phyloP scores from a whole-genome alignment of 1,140 invertebrate species.

The Drosophila tropicalis region DNA sequence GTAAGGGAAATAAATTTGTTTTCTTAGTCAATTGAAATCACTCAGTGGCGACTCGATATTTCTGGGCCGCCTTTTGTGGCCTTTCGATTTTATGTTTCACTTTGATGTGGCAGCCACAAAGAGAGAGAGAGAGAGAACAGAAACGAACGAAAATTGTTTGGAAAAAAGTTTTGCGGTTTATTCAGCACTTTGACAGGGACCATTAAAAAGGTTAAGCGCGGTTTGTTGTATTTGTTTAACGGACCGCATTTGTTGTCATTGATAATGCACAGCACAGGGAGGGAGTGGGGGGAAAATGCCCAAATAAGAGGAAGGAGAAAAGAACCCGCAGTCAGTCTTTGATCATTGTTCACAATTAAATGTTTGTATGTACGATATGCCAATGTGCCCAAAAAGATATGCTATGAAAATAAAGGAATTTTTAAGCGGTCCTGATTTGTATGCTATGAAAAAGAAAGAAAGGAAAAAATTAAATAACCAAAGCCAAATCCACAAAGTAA shows the following conservation, averaged over 20 bases:
- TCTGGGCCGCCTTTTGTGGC: constrained; percentile 57
- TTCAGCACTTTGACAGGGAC: constrained; percentile 42
- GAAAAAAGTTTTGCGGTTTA: constrained; percentile 65
- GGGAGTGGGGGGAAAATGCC: background rate
- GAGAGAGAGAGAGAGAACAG: background rate
- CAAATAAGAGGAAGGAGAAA: background rate
- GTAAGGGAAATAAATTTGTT: constrained; percentile 63
- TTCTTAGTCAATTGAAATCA: constrained; percentile 82
- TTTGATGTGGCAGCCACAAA: constrained; percentile 11
- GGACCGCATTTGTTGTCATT: constrained; percentile 52
- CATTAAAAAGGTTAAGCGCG: constrained; percentile 65
- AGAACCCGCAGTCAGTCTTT: constrained; percentile 1
- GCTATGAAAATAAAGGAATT: constrained; percentile 2
- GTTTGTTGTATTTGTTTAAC: constrained; percentile 53
- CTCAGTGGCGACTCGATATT: constrained; percentile 62
- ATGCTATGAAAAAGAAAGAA: background rate
- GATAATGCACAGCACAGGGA: constrained; percentile 19
- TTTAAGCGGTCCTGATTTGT: background rate
- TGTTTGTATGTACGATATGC: background rate
- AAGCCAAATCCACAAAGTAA: background rate
- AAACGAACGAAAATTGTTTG: constrained; percentile 52
- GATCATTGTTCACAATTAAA: constrained; percentile 18
- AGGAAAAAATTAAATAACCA: background rate
- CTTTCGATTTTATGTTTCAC: constrained; percentile 74
- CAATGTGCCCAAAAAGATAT: constrained; percentile 1